Base-by-base conservation (phyloP, 92 coral and sea anemone genomes). In the Montipora capitata region DNA sequence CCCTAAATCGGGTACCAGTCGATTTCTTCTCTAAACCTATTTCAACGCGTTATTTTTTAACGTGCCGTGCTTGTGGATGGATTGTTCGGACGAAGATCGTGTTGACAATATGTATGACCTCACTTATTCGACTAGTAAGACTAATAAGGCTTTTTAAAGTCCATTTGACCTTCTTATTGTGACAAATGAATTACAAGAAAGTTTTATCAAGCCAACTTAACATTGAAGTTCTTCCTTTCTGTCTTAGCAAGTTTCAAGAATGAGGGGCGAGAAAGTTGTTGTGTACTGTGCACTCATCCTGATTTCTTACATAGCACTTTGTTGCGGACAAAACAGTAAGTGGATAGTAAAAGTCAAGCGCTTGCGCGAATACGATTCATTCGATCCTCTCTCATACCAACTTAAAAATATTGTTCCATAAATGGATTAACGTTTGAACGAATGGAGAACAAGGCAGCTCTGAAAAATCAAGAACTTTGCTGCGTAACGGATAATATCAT, bases 211-310 rank as follows among this genome's bases (percentile, higher is more conserved):
- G 71, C 61, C 72, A 83, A 73, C 38, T 42, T 72, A 72, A 72
- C 61, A 14, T 72, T 40, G 63, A 18, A 44, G 56, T 82, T 12
- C 40, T 18, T 7, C 49, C n/a, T 81, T 81, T 15, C 48, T 72
- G 62, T 61, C 72, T 68, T 45, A 72, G 87, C 72, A 58, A 8
- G 39, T 61, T 83, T 72, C 62, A 71, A 73, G 43, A 67, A 83
- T 83, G 87, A 61, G 63, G 79, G 79, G 87, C 87, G 72, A 83
- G 40, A 83, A 72, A 35, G 58, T 45, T 5, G 71, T 58, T 59
- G 76, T 80, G 10, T 83, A 77, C 79, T 72, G 72, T 20, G 87
- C 62, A 35, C 61, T 83, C 7, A 13, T 72, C 38, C 61, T 83
- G 80, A 58, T 59, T 8, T 11, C 70, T 38, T 83, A 17, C 61